These are phyloP conservation scores for Pseudomyrmex concolor DNA, from an alignment of 1,140 invertebrate genomes.

Conservation along the genomic window DNA sequence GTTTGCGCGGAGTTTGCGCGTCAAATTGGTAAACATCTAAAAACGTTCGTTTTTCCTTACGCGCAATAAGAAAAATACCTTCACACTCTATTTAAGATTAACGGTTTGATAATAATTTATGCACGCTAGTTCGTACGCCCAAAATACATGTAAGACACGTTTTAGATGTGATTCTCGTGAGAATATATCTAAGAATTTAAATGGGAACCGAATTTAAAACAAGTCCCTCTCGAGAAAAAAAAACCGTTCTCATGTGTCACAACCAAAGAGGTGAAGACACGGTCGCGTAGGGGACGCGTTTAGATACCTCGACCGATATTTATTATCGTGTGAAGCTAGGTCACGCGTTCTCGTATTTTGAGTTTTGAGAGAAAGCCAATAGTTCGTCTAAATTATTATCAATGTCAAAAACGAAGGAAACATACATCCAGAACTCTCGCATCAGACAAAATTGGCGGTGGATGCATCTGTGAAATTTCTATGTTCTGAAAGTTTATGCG, in stretches of 20 bases:
- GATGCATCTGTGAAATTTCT: no score
- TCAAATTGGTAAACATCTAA: not conserved
- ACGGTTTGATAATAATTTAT: not conserved
- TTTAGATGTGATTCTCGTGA: no score
- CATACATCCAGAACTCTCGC: no score
- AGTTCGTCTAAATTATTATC: not conserved
- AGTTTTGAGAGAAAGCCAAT: not conserved
- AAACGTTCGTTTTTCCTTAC: not conserved
- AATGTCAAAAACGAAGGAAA: no score
- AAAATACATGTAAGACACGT: conserved; percentile 24
- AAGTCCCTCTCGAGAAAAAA: not conserved
- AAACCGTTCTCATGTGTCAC: not conserved
- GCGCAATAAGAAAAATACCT: not conserved
- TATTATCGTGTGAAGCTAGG: conserved; percentile 41
- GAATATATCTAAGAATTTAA: no score
- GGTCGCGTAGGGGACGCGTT: not conserved
- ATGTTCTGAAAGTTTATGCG: no score
- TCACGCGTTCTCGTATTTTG: conserved; percentile 44
- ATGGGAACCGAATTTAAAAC: conserved; percentile 18
- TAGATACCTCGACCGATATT: conserved; percentile 45
- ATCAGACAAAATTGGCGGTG: no score
- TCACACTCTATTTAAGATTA: not conserved
- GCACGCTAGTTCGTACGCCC: not conserved
- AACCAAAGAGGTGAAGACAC: not conserved
- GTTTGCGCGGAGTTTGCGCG: not conserved